These are phyloP conservation scores for Crematogaster levior DNA, from an alignment of 2,888 invertebrate species.

Conservation along the genomic window DNA sequence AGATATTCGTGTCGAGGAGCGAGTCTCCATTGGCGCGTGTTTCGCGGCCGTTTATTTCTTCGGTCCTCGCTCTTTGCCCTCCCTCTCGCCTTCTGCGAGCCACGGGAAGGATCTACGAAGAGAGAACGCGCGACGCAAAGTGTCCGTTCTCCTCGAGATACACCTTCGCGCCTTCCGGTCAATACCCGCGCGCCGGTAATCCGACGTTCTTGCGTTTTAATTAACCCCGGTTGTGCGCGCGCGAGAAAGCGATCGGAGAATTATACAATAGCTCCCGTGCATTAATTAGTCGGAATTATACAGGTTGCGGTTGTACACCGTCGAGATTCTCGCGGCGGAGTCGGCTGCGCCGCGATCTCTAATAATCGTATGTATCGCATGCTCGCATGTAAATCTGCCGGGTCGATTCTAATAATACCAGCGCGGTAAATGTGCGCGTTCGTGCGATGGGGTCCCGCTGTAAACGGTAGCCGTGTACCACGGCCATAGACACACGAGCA, in stretches of 20 bases:
- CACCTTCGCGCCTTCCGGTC: constrained; percentile 24
- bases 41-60: constrained; percentile 57
- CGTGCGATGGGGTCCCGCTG: constrained; percentile 62
- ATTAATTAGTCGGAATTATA: constrained; percentile 39
- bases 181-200: constrained; percentile 16
- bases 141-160: neutral
- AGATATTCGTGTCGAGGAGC: constrained; percentile 50
- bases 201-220: constrained; percentile 44
- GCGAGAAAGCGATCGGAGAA: constrained; percentile 18
- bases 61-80: neutral
- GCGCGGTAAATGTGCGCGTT: constrained; percentile 27
- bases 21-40: constrained; percentile 62
- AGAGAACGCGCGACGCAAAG: neutral
- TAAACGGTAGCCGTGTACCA: constrained; percentile 78
- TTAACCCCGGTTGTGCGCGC: constrained; percentile 32
- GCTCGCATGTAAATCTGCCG: constrained; percentile 29
- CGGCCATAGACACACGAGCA: constrained; percentile 65
- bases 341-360: neutral
- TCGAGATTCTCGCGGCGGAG: neutral
- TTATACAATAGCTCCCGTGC: constrained; percentile 19
- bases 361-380: constrained; percentile 30
- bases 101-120: constrained; percentile 6
- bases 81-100: neutral
- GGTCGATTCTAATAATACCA: constrained; percentile 35
- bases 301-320: neutral